Percentiles rank a stretch among this genome's conserved stretches.
These are phyloP conservation scores for Salminus brasiliensis DNA, from an alignment of 2,113 vertebrate species.

Conservation along the genomic window DNA sequence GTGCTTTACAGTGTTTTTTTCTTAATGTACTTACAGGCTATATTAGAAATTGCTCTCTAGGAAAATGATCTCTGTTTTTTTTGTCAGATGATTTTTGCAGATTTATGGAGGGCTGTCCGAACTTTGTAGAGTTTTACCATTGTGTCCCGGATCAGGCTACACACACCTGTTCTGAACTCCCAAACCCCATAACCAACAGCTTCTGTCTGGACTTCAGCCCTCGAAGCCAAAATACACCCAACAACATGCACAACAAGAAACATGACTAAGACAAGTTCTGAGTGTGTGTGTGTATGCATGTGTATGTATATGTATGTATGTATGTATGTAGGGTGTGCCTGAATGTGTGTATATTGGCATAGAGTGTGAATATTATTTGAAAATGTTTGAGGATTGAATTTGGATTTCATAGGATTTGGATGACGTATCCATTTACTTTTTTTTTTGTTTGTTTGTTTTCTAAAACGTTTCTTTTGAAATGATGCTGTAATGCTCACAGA, in stretches of 20 bases:
- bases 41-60: no score
- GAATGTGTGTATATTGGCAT: neutral
- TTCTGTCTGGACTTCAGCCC: conserved; percentile 87
- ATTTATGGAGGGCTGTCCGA: conserved; percentile 77
- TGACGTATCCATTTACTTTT: neutral
- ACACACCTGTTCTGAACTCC: conserved; percentile 41
- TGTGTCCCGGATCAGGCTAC: conserved; percentile 67
- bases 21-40: no score
- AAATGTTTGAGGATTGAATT: neutral
- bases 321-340: no score
- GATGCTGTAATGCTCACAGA: neutral
- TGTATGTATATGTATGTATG: conserved; percentile 6
- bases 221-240: conserved; percentile 60
- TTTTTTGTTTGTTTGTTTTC: neutral
- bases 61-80: neutral
- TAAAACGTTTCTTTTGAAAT: neutral
- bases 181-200: conserved; percentile 64
- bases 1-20: no score
- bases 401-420: neutral
- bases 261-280: conserved; percentile 68
- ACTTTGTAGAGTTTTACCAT: conserved; percentile 81
- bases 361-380: neutral
- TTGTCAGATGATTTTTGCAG: conserved; percentile 79
- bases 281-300: conserved; percentile 5
- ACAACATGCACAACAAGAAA: conserved; percentile 67